These are phyloP conservation scores for Oreocharis arfaki DNA, from an alignment of 2,113 vertebrate genomes.

Conservation along the genomic window DNA sequence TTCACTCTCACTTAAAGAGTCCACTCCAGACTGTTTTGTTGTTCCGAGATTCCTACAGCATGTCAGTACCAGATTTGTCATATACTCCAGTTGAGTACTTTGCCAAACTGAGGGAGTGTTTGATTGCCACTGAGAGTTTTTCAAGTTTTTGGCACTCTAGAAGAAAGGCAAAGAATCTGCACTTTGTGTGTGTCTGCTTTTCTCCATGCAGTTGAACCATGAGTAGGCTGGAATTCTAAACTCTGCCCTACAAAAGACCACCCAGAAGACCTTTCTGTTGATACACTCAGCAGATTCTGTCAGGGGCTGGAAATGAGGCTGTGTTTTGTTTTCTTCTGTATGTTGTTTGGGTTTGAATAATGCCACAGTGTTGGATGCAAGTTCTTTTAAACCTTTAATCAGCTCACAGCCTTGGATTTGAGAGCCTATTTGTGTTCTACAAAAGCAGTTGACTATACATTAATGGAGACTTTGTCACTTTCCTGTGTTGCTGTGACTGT, in stretches of 20 bases:
- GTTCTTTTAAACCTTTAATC: not conserved
- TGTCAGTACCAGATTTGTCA: not conserved
- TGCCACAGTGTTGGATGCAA: not conserved
- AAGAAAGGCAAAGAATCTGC: not conserved
- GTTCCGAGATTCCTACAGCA: not conserved
- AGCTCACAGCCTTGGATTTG: not conserved
- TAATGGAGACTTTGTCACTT: not conserved
- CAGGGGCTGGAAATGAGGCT: conserved; percentile 9
- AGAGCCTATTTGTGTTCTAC: not conserved
- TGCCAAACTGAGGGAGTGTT: not conserved
- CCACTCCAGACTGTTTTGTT: not conserved
- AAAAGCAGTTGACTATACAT: not conserved
- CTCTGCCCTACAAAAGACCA: not conserved
- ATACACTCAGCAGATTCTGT: conserved; percentile 6
- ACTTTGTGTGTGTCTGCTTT: not conserved
- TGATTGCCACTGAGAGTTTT: not conserved
- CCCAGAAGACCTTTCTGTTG: conserved; percentile 19
- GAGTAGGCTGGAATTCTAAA: not conserved
- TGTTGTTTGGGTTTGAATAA: conserved; percentile 20
- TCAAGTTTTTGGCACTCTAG: not conserved
- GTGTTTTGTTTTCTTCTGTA: not conserved
- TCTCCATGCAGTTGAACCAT: not conserved
- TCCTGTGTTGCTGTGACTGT: not conserved
- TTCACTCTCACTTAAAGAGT: not conserved
- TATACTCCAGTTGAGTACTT: not conserved